phyloP scores from a whole-genome alignment of 2,888 invertebrate genomes.

The Athripsodes cinereus region DNA sequence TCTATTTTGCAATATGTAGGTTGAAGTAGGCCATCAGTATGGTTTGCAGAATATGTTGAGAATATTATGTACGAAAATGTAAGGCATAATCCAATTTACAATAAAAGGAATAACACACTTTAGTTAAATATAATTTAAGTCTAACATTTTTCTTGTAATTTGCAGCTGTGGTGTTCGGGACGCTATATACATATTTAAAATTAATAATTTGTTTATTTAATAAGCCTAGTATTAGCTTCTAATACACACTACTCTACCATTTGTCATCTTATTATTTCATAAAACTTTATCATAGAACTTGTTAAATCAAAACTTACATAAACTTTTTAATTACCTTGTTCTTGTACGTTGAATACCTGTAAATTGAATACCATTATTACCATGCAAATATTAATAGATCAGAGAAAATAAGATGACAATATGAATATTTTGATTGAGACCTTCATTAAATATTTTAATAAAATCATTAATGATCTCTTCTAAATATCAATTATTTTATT shows the following conservation, averaged over 20 bases:
- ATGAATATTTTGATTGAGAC: conserved; percentile 10
- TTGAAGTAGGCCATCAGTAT: no score
- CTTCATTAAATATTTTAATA: background rate
- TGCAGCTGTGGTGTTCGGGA: background rate
- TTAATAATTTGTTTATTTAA: background rate
- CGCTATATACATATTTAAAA: background rate
- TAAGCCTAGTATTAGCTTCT: background rate
- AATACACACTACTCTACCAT: background rate
- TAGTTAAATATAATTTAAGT: background rate
- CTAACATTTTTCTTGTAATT: background rate
- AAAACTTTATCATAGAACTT: background rate
- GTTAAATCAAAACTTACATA: background rate
- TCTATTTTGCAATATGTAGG: no score
- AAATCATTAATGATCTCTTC: no score
- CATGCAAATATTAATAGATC: no score
- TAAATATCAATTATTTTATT: no score
- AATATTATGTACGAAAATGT: no score
- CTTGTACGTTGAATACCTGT: no score
- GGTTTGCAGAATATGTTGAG: no score
- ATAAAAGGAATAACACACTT: background rate
- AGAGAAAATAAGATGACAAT: background rate
- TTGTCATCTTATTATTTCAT: background rate
- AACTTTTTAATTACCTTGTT: no score
- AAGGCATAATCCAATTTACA: no score
- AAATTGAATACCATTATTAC: no score